phyloP scores from a whole-genome alignment of 2,888 invertebrate genomes.

The Cephus spinipes region DNA sequence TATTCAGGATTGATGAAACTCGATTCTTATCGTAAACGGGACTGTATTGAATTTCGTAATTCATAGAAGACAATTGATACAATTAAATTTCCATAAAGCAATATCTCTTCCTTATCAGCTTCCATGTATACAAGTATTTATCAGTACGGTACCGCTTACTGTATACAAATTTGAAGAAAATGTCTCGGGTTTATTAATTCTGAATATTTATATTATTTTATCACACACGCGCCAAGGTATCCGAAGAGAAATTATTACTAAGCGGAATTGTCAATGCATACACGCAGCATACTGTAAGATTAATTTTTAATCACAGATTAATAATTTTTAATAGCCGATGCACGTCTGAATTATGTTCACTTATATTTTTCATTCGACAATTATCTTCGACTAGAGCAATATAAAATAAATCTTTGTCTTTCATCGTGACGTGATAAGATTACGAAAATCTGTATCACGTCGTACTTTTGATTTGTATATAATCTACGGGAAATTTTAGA shows the following conservation, averaged over 20 bases:
- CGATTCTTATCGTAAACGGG: not conserved
- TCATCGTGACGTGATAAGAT: not conserved
- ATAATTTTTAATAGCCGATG: not conserved
- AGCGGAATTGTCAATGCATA: not conserved
- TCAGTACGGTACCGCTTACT: not conserved
- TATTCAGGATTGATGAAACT: not conserved
- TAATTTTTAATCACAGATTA: not conserved
- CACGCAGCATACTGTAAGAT: not conserved
- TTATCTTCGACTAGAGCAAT: not conserved
- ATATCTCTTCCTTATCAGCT: not conserved
- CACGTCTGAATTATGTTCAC: not conserved
- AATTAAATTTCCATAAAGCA: not conserved
- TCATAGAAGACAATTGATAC: not conserved
- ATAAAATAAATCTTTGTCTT: not conserved
- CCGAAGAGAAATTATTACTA: not conserved
- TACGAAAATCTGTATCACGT: not conserved
- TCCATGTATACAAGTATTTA: not conserved
- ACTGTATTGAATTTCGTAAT: not conserved
- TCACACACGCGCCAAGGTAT: not conserved
- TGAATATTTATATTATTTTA: not conserved
- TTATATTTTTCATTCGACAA: not conserved
- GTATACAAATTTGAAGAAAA: not conserved
- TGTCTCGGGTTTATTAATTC: not conserved
- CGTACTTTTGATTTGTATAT: not conserved
- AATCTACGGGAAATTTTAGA: not conserved